Percentiles rank a stretch among this genome's conserved stretches.
These are phyloP conservation scores for Priocnemis perturbator DNA, from an alignment of 2,888 invertebrate species.

Conservation along the genomic window DNA sequence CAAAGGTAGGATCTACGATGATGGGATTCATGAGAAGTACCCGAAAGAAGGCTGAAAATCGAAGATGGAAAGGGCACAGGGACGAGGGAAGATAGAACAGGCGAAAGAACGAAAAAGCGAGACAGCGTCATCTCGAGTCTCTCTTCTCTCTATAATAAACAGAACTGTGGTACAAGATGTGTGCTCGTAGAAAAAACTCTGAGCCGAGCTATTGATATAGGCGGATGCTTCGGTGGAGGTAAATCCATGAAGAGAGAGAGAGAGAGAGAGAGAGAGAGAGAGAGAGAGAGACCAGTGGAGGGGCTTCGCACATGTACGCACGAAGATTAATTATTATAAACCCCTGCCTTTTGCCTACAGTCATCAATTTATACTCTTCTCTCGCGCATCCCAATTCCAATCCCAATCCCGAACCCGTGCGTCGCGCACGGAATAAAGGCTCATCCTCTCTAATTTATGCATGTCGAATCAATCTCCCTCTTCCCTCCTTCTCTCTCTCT, in stretches of 20 bases:
- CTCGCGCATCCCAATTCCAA: constrained; percentile 64
- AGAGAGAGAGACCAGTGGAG: constrained; percentile 2
- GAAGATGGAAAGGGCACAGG: not conserved
- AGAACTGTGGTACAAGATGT: not conserved
- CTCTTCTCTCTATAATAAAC: no score
- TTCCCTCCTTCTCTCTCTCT: constrained; percentile 33
- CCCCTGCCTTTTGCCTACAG: constrained; percentile 72
- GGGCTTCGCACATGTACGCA: constrained; percentile 45
- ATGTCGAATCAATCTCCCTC: constrained; percentile 74
- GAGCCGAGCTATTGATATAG: not conserved
- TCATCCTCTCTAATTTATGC: constrained; percentile 75
- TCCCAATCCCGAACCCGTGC: constrained; percentile 60
- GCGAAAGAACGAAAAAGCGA: no score
- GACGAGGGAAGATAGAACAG: not conserved
- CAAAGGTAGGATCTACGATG: constrained; percentile 17
- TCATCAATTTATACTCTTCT: constrained; percentile 72
- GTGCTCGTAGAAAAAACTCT: not conserved
- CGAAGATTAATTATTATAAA: constrained; percentile 75
- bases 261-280: not conserved
- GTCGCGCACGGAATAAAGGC: constrained; percentile 66
- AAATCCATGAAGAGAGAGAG: not conserved
- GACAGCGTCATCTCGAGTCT: no score
- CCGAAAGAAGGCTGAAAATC: constrained; percentile 1
- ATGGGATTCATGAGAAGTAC: constrained; percentile 27
- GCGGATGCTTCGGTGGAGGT: not conserved